Evolutionary conservation across 2,888 invertebrate genomes (phyloP).

Genomic region (Argyresthia albistria): DNA sequence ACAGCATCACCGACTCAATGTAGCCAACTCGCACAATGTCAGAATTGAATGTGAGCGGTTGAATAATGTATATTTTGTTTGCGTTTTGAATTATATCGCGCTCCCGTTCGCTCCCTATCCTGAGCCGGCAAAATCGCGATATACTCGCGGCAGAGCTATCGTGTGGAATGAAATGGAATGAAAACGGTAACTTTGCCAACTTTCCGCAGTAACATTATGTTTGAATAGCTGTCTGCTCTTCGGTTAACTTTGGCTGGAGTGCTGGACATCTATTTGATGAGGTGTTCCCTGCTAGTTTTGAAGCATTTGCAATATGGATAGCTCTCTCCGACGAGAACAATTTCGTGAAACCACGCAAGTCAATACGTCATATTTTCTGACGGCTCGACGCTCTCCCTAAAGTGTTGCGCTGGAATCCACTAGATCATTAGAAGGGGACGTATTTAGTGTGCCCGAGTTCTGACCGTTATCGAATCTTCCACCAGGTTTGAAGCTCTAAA

Average conservation of each 20-base stretch:
- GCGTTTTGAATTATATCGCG: neutral
- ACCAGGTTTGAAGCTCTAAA: slow-evolving; percentile 85
- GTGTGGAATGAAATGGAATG: neutral
- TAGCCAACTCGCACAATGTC: neutral
- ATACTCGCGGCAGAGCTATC: neutral
- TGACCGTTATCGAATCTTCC: slow-evolving; percentile 11
- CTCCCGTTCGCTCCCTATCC: slow-evolving; percentile 1
- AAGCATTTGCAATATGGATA: too few species aligned
- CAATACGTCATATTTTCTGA: too few species aligned
- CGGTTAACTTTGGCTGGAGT: too few species aligned
- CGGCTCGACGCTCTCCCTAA: too few species aligned
- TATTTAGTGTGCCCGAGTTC: too few species aligned
- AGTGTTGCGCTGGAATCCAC: too few species aligned
- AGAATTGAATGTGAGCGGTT: slow-evolving; percentile 1
- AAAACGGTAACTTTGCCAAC: neutral
- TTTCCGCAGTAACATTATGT: neutral
- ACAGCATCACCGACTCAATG: neutral
- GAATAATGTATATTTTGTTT: slow-evolving; percentile 1
- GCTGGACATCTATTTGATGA: too few species aligned
- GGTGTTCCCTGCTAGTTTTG: too few species aligned
- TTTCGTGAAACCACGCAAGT: too few species aligned
- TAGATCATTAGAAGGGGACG: too few species aligned
- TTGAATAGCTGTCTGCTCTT: too few species aligned
- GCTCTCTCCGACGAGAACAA: too few species aligned
- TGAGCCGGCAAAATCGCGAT: neutral